A percentile compares a stretch with the other conserved stretches of the same genome.
Conservation (phyloP, 2,888 invertebrate species). For the Gisinianus flammeolus region DNA sequence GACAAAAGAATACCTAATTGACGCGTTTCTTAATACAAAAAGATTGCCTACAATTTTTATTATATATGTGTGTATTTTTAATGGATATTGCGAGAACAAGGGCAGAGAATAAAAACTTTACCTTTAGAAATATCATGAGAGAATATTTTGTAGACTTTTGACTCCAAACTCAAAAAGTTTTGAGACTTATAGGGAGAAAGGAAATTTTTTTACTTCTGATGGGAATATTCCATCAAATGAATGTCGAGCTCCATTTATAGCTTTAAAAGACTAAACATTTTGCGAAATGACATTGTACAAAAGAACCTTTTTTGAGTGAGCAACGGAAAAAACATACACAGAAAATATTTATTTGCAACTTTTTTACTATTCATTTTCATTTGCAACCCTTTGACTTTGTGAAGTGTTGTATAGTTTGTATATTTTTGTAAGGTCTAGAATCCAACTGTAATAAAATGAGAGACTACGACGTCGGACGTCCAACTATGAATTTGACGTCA, state of each 20-base stretch:
- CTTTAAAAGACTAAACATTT: background rate
- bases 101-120: background rate
- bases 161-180: background rate
- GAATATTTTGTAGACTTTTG: background rate
- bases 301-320: background rate
- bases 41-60: too few species aligned
- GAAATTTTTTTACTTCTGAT: background rate
- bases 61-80: background rate
- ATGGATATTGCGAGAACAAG: background rate
- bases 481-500: background rate
- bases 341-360: background rate
- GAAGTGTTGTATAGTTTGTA: background rate
- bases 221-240: background rate
- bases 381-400: background rate
- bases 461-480: background rate
- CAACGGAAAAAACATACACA: background rate
- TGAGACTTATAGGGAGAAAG: background rate
- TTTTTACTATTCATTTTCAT: background rate
- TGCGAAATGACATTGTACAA: background rate
- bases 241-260: background rate
- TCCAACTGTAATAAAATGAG: background rate
- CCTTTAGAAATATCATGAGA: background rate
- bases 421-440: background rate
- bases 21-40: too few species aligned
- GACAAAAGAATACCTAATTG: too few species aligned